A percentile compares a stretch with the other conserved stretches of the same genome.
These are phyloP conservation scores for Dasyprocta punctata DNA, from an alignment of 2,113 vertebrate species.

Conservation along the genomic window DNA sequence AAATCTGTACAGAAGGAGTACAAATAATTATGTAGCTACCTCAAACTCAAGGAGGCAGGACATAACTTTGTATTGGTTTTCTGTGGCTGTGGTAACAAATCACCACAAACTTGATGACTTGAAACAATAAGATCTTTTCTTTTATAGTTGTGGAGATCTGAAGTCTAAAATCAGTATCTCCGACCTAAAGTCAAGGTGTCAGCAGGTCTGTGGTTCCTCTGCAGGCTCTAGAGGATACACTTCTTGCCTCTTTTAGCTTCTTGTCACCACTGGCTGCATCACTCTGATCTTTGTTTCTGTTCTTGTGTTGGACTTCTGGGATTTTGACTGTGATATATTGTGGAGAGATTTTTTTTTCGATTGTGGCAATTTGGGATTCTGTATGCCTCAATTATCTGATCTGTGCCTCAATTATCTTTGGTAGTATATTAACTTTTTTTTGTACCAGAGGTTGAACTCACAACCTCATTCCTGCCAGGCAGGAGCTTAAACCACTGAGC, in stretches of 20 bases:
- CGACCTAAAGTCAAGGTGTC: background rate
- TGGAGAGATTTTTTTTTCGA: background rate
- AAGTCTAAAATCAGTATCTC: background rate
- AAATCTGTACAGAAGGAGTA: background rate
- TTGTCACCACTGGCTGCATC: background rate
- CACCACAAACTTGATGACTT: background rate
- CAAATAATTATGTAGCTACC: background rate
- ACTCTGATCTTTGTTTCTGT: background rate
- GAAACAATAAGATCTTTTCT: background rate
- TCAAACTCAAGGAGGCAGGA: background rate
- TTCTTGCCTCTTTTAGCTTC: background rate
- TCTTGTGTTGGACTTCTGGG: background rate
- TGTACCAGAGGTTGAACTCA: no score
- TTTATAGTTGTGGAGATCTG: background rate
- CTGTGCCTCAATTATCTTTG: background rate
- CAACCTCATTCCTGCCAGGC: no score
- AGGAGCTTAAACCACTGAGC: no score
- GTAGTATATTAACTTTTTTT: no score
- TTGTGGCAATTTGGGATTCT: background rate
- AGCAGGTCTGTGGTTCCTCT: background rate
- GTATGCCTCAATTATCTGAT: background rate
- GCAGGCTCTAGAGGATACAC: background rate
- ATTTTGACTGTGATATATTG: background rate
- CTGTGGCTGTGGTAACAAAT: background rate
- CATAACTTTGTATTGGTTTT: background rate